Conservation (phyloP, 2,797 vertebrate genomes). For the Hapalemur alaotrensis region DNA sequence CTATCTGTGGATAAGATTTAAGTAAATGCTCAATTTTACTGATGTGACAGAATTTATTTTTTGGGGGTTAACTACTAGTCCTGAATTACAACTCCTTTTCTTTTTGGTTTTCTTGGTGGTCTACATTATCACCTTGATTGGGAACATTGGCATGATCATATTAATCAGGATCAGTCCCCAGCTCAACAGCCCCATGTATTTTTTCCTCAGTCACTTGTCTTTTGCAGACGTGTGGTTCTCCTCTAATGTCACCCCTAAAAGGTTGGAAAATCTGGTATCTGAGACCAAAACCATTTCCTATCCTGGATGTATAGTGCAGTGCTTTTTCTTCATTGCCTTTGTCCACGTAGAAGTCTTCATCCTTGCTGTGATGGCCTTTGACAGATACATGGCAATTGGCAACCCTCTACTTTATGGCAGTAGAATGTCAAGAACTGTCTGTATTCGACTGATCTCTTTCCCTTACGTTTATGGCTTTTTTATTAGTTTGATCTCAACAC, state of each 20-base stretch:
- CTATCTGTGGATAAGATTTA: not conserved
- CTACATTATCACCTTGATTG: not conserved
- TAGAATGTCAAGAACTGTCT: slow-evolving; percentile 4
- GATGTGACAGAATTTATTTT: slow-evolving; percentile 34
- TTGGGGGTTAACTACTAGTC: slow-evolving; percentile 13
- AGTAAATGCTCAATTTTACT: slow-evolving; percentile 40
- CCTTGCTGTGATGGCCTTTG: slow-evolving; percentile 34
- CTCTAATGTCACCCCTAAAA: slow-evolving; percentile 50
- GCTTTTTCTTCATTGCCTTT: slow-evolving; percentile 20
- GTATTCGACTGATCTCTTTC: not conserved
- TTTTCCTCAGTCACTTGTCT: slow-evolving; percentile 58
- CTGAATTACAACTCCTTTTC: slow-evolving; percentile 5
- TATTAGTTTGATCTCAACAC: not conserved
- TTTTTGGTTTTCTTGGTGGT: not conserved
- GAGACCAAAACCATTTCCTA: slow-evolving; percentile 21
- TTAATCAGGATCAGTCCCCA: slow-evolving; percentile 20
- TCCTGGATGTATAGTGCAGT: not conserved
- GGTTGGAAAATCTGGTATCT: slow-evolving; percentile 4
- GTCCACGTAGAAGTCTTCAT: slow-evolving; percentile 7
- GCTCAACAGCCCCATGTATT: slow-evolving; percentile 69
- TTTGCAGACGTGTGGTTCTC: slow-evolving; percentile 57
- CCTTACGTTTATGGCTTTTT: not conserved
- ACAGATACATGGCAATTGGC: not conserved
- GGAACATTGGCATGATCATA: slow-evolving; percentile 40
- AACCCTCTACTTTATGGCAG: not conserved